Percentiles rank a stretch among this genome's conserved stretches.
These are phyloP conservation scores for Mastomys natalensis DNA, from an alignment of 2,113 vertebrate genomes.

Conservation along the genomic window DNA sequence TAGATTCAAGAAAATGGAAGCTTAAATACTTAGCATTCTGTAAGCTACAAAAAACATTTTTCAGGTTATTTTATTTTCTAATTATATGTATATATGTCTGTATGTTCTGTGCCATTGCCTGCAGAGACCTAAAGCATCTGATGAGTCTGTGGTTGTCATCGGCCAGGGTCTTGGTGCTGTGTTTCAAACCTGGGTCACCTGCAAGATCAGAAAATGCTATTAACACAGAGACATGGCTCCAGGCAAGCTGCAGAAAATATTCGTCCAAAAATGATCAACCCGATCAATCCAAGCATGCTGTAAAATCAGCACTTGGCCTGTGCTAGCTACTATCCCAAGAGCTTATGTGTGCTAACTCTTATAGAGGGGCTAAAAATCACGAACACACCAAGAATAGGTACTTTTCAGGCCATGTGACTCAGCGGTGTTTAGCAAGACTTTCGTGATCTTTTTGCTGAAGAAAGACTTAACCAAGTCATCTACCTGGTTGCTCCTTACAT, in stretches of 20 bases:
- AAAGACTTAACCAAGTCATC: background rate
- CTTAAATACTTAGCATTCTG: background rate
- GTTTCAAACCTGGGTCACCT: background rate
- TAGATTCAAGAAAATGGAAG: slow-evolving; percentile 27
- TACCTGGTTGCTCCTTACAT: background rate
- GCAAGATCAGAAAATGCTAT: background rate
- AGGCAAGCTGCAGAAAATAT: background rate
- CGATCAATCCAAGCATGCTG: background rate
- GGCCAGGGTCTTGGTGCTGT: background rate
- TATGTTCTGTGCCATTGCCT: background rate
- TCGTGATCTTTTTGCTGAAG: background rate
- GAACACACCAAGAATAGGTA: background rate
- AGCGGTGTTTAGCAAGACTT: background rate
- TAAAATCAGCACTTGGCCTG: background rate
- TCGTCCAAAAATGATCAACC: background rate
- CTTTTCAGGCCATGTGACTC: background rate
- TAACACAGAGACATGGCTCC: too few species aligned
- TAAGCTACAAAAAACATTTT: background rate
- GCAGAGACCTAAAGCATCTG: background rate
- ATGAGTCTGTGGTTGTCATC: background rate
- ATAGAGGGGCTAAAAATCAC: background rate
- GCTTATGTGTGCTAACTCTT: background rate
- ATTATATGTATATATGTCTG: background rate
- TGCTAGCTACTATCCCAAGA: background rate
- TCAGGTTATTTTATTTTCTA: background rate